Evolutionary conservation across 2,888 invertebrate genomes (phyloP), one percentile per base, ranked within the genome.

Genomic region (Drosophila neonasuta): DNA sequence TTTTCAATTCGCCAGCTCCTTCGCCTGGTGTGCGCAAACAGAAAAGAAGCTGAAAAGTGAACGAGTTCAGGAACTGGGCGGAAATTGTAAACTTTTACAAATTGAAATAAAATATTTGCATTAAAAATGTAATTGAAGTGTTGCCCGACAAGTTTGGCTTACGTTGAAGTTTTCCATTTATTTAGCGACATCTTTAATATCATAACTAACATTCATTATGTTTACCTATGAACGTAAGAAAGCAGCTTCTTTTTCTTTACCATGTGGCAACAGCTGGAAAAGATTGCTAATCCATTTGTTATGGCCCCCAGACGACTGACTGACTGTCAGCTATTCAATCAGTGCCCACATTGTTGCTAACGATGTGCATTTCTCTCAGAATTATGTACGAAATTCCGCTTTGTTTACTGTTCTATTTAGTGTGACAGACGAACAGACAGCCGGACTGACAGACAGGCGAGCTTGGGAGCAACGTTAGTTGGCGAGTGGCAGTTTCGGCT

Each of bases 21-120:
- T 17, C 32, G 59, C 50, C 54, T 36, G 52, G 42, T 67, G 65
- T 59, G 71, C 69, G 71, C 69, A 74, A 79, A 71, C 56, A 74
- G 63, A 55, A 24, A 24, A 63, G 52, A 49, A 51, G 67, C 72
- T 69, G 72, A 71, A 71, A 71, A 78, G 73, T 74, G 73, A 71
- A 67, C 76, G 64, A 73, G 69, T 67, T 71, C 71, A 74, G 64
- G 58, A 74, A 61, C 57, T 62, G 71, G 32, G 45, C 74, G 71
- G 77, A 74, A 77, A 74, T 77, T 69, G 79, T 69, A 59, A 77
- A 71, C 80, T 77, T 55, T 73, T 70, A 61, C 80, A 79, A 81
- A 80, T 71, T 81, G 73, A 79, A 80, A 75, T 77, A 65, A 81
- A 77, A 81, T 80, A 81, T 80, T 81, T 81, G 77, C 72, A 68